Base-by-base conservation (phyloP, 2,888 invertebrate genomes). In the Plebejus anna region DNA sequence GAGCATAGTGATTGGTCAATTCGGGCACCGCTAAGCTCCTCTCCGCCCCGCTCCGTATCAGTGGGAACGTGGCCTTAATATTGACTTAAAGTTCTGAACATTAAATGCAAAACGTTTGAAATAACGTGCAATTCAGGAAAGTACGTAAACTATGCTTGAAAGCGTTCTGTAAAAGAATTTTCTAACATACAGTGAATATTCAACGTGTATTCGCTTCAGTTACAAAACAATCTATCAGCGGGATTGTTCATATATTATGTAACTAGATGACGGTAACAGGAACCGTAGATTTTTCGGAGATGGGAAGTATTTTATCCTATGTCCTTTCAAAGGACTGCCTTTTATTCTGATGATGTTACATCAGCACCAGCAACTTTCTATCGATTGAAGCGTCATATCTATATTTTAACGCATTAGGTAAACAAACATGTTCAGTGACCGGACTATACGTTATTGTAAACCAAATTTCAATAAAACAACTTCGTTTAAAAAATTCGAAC, bases 201-300 rank as follows among this genome's bases (percentile, higher is more conserved):
- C 71, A 38, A 47, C 47, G n/a, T 72, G 71, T 11, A 72, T 11
- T 47, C 22, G 47, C 47, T 72, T 72, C 42, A 71, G 47, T 72
- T 72, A 47, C 22, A 42, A 42, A 72, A 72, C 71, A 72, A 72
- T 72, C 71, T 47, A 72, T 72, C 47, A 72, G 47, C 47, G n/a
- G 4, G 5, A 28, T 47, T 72, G 28, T 72, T 32, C 22, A 66
- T 66, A 32, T 32, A 32, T 32, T 32, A 32, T 2, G 0, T 32
- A 32, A 32, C 32, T 32, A 32, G 32, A 32, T 32, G 32, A 32
- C 32, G 32, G 2, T 32, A 32, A 32, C 32, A 32, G 32, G 32
- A 32, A 32, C 32, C 32, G 32, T 32, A 32, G 32, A 32, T 32
- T 32, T 32, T 2, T 32, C 32, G 0, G 32, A 32, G 32, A 32